phyloP scores from a whole-genome alignment of 2,888 invertebrate species.

The Rhamphomyia laevipes region DNA sequence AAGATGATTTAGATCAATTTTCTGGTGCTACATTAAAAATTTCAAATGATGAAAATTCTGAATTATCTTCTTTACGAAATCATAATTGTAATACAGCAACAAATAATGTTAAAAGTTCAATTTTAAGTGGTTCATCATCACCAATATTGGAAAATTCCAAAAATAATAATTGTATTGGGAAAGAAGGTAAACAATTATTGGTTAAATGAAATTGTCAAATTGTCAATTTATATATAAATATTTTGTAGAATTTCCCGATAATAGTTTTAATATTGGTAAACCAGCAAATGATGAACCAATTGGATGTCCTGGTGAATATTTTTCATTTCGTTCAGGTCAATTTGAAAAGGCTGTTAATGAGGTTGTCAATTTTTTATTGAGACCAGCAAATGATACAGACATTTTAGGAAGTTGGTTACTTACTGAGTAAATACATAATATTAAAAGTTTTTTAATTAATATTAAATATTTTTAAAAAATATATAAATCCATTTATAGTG shows the following conservation, averaged over 20 bases:
- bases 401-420: constrained; percentile 65
- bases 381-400: constrained; percentile 55
- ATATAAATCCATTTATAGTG: constrained; percentile 48
- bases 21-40: constrained; percentile 29
- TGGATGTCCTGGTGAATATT: constrained; percentile 39
- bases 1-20: constrained; percentile 22
- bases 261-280: not conserved
- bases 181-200: not conserved
- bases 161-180: not conserved
- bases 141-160: not conserved
- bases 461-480: not conserved
- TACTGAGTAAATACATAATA: constrained; percentile 50
- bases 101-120: constrained; percentile 14
- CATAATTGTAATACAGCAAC: constrained; percentile 13
- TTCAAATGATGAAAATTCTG: constrained; percentile 13
- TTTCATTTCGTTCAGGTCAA: constrained; percentile 60
- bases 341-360: constrained; percentile 61
- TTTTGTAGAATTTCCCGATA: not conserved
- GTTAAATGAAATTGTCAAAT: not conserved
- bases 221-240: not conserved
- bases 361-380: constrained; percentile 51
- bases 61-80: constrained; percentile 14
- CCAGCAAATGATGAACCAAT: not conserved
- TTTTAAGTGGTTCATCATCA: constrained; percentile 19
- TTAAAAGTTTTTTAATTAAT: not conserved